Evolutionary conservation across 2,888 invertebrate genomes (phyloP).

Genomic region (Eubasilissa splendida): DNA sequence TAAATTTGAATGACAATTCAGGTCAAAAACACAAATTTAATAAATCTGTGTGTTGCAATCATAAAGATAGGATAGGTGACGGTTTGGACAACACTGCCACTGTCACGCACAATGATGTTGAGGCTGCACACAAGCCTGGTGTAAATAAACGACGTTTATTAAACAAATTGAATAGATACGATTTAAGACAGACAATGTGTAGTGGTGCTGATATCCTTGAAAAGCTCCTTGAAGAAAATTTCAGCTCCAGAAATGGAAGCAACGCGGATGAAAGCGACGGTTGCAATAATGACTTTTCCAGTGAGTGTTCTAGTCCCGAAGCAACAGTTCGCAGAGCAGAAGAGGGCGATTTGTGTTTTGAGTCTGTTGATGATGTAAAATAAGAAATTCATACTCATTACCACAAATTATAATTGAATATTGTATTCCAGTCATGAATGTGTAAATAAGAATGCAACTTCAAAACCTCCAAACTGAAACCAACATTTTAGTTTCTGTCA

Average conservation of each 20-base stretch:
- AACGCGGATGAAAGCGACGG: constrained; percentile 12
- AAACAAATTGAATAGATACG: not conserved
- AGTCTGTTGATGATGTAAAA: not conserved
- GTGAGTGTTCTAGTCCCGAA: constrained; percentile 22
- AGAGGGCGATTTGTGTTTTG: not conserved
- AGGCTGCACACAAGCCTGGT: not conserved
- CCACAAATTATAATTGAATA: not conserved
- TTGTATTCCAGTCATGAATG: not conserved
- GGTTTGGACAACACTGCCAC: not conserved
- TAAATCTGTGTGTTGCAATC: not conserved
- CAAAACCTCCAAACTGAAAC: no score
- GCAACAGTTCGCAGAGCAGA: constrained; percentile 22
- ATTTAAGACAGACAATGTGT: constrained; percentile 33
- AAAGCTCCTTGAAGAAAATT: constrained; percentile 20
- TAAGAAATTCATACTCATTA: not conserved
- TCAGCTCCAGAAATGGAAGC: constrained; percentile 10
- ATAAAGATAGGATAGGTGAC: constrained; percentile 16
- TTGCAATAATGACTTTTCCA: constrained; percentile 28
- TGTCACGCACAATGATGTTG: not conserved
- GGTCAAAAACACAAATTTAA: not conserved
- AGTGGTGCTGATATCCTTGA: constrained; percentile 45
- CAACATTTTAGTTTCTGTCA: no score
- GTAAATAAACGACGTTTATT: not conserved
- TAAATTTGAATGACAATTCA: constrained; percentile 16
- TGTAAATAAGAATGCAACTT: not conserved